phyloP scores from a whole-genome alignment of 1,140 invertebrate genomes.

The Drosophila ficusphila region DNA sequence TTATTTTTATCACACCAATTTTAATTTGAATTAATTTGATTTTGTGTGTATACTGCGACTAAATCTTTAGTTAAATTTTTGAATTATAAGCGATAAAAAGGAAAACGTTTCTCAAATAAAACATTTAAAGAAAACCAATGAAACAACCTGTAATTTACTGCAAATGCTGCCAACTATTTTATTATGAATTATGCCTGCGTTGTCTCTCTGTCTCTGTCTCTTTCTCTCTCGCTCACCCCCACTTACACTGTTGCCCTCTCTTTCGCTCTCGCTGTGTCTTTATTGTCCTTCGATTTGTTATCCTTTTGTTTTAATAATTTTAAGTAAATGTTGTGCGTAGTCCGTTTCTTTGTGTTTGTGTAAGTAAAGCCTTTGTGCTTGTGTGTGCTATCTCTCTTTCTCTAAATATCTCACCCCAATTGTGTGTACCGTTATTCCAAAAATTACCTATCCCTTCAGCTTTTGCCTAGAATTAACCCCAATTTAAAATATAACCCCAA shows the following conservation, averaged over 20 bases:
- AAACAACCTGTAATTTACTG: slow-evolving; percentile 58
- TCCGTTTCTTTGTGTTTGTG: slow-evolving; percentile 24
- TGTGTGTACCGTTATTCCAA: slow-evolving; percentile 9
- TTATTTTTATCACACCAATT: slow-evolving; percentile 32
- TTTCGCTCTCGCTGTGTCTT: slow-evolving; percentile 31
- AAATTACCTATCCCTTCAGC: not conserved
- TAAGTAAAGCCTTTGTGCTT: slow-evolving; percentile 5
- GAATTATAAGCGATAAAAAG: slow-evolving; percentile 56
- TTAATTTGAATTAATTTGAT: slow-evolving; percentile 30
- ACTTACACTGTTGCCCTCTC: not conserved
- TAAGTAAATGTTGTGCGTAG: slow-evolving; percentile 41
- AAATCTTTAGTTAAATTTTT: slow-evolving; percentile 68
- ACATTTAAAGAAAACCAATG: slow-evolving; percentile 49
- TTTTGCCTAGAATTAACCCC: slow-evolving; percentile 29
- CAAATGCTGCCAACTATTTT: slow-evolving; percentile 44
- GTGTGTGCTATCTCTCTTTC: slow-evolving; percentile 11
- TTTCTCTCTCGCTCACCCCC: slow-evolving; percentile 10
- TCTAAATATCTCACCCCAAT: not conserved
- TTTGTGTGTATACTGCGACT: slow-evolving; percentile 47
- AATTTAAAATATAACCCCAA: slow-evolving; percentile 8
- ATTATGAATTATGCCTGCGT: slow-evolving; percentile 35
- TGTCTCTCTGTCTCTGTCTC: slow-evolving; percentile 11
- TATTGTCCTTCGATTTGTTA: slow-evolving; percentile 22
- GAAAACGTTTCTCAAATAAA: slow-evolving; percentile 49
- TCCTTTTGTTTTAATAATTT: slow-evolving; percentile 24